A percentile compares a stretch with the other conserved stretches of the same genome.
phyloP scores from a whole-genome alignment of 2,113 vertebrate species.

The Hylia prasina region DNA sequence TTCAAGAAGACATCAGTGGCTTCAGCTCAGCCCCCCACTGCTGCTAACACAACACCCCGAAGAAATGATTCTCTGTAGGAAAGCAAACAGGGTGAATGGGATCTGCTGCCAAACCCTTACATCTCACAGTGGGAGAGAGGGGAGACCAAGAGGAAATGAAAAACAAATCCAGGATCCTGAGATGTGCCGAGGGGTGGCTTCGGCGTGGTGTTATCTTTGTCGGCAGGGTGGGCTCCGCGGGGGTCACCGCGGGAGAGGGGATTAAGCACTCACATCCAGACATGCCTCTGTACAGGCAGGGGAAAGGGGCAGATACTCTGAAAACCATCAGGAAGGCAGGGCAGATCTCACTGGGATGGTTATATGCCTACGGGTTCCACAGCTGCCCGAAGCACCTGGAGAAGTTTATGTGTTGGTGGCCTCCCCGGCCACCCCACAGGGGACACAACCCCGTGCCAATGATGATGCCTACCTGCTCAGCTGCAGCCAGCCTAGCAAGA shows the following conservation, averaged over 20 bases:
- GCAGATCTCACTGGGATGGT: neutral
- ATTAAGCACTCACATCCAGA: neutral
- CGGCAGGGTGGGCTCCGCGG: neutral
- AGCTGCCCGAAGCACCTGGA: neutral
- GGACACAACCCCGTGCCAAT: rapidly evolving
- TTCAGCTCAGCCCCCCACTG: rapidly evolving
- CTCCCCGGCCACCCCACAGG: neutral
- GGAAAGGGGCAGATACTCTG: neutral
- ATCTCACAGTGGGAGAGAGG: neutral
- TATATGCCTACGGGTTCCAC: neutral
- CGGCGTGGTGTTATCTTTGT: rapidly evolving
- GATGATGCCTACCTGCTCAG: neutral
- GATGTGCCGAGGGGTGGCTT: neutral
- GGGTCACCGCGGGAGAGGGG: neutral
- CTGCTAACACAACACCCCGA: neutral
- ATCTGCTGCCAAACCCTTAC: neutral
- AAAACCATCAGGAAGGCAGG: neutral
- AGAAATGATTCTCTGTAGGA: neutral
- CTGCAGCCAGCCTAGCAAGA: neutral
- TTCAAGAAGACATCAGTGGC: neutral
- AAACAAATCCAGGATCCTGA: neutral
- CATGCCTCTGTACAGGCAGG: rapidly evolving
- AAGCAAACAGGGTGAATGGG: neutral
- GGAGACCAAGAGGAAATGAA: constrained; percentile 56
- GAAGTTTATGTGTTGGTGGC: neutral